phyloP scores from a whole-genome alignment of 2,113 vertebrate species.

The Callospermophilus lateralis region DNA sequence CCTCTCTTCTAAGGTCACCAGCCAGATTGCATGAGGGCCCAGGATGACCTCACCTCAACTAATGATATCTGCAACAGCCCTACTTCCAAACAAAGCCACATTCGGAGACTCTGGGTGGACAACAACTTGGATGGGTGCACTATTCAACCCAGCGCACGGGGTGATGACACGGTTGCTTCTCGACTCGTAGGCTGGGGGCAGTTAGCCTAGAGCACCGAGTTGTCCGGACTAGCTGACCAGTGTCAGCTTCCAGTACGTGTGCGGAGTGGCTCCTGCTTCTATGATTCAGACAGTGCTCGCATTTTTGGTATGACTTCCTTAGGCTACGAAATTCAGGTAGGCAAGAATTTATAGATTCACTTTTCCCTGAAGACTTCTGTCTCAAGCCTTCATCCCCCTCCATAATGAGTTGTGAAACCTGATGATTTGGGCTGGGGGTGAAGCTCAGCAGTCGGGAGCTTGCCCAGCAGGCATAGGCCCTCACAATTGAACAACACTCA shows the following conservation, averaged over 20 bases:
- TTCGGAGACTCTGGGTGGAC: background rate
- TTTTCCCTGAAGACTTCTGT: background rate
- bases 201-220: background rate
- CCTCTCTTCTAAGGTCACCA: background rate
- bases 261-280: background rate
- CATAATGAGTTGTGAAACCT: background rate
- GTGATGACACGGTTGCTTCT: background rate
- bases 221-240: background rate
- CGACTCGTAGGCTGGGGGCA: background rate
- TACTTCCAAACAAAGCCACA: background rate
- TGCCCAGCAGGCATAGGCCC: too few relatives aligned
- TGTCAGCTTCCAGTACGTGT: background rate
- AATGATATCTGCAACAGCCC: background rate
- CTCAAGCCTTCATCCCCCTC: background rate
- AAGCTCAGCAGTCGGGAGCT: too few relatives aligned
- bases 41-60: background rate
- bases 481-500: background rate
- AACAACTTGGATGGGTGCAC: too few relatives aligned
- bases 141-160: background rate
- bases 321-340: background rate
- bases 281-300: background rate
- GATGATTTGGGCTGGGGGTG: background rate
- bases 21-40: background rate
- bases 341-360: background rate
- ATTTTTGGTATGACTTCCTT: background rate